A percentile compares a stretch with the other conserved stretches of the same genome.
phyloP scores from a whole-genome alignment of 92 coral and sea anemone genomes.

The Palythoa heliodiscus region DNA sequence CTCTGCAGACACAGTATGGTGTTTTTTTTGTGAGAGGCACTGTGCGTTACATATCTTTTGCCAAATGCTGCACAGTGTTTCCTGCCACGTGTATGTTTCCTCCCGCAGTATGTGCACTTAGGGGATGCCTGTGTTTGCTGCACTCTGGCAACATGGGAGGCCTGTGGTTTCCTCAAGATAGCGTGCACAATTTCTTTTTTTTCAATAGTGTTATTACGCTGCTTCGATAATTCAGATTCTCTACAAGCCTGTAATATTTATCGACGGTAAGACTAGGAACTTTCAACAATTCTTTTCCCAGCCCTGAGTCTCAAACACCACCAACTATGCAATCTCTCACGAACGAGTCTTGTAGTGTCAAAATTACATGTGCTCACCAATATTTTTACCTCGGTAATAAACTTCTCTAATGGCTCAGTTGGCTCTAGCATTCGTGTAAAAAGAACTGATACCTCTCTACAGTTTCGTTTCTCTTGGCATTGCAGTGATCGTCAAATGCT shows the following conservation, averaged over 20 bases:
- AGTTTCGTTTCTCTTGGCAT: too few species aligned
- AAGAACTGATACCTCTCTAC: too few species aligned
- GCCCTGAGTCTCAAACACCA: not conserved
- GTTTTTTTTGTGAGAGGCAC: not conserved
- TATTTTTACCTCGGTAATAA: too few species aligned
- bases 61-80: too few species aligned
- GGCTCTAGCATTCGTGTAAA: too few species aligned
- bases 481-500: too few species aligned
- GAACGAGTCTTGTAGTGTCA: conserved; percentile 36
- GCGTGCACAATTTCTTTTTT: not conserved
- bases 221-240: not conserved
- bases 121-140: too few species aligned
- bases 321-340: conserved; percentile 52
- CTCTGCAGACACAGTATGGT: not conserved
- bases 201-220: conserved; percentile 43
- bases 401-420: too few species aligned
- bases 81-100: too few species aligned
- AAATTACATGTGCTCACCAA: conserved; percentile 53
- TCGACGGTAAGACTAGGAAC: conserved; percentile 25
- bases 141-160: not conserved
- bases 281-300: conserved; percentile 46
- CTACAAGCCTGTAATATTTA: conserved; percentile 40
- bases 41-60: not conserved
- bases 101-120: too few species aligned
- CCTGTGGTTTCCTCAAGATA: not conserved